Conservation (phyloP, 23 tunicate genomes). For the Ascidia mentula region DNA sequence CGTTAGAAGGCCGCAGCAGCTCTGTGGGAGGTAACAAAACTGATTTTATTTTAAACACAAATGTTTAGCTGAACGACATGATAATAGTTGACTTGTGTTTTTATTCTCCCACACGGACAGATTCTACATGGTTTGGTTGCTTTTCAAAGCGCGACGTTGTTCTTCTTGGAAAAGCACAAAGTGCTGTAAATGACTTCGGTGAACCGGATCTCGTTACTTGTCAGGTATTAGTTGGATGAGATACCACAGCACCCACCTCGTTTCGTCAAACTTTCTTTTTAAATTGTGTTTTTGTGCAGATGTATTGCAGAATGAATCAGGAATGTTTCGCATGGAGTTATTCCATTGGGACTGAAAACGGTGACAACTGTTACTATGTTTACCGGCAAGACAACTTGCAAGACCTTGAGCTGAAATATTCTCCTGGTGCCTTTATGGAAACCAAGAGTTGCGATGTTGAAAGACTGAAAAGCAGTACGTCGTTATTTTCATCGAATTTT, state of each 20-base stretch:
- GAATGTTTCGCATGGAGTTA: conserved; percentile 1
- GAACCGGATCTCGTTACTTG: not conserved
- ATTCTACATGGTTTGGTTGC: not conserved
- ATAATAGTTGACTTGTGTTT: not conserved
- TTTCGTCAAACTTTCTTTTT: too few species aligned
- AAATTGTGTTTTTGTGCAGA: not conserved
- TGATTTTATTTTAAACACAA: too few species aligned
- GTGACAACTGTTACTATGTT: not conserved
- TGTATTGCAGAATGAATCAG: not conserved
- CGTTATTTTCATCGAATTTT: too few species aligned
- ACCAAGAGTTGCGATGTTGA: not conserved
- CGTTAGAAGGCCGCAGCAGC: too few species aligned
- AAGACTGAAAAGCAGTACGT: not conserved
- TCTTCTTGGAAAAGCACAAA: not conserved
- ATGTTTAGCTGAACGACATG: too few species aligned
- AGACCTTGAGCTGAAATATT: not conserved
- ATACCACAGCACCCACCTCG: too few species aligned
- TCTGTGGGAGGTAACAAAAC: too few species aligned
- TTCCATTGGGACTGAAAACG: not conserved
- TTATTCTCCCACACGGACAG: too few species aligned
- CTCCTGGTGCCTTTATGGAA: conserved; percentile 2
- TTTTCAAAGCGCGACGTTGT: not conserved
- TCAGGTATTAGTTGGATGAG: too few species aligned
- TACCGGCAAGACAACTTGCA: not conserved
- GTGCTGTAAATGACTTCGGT: not conserved